These are phyloP conservation scores for Mixornis gularis DNA, from an alignment of 2,113 vertebrate species.

Conservation along the genomic window DNA sequence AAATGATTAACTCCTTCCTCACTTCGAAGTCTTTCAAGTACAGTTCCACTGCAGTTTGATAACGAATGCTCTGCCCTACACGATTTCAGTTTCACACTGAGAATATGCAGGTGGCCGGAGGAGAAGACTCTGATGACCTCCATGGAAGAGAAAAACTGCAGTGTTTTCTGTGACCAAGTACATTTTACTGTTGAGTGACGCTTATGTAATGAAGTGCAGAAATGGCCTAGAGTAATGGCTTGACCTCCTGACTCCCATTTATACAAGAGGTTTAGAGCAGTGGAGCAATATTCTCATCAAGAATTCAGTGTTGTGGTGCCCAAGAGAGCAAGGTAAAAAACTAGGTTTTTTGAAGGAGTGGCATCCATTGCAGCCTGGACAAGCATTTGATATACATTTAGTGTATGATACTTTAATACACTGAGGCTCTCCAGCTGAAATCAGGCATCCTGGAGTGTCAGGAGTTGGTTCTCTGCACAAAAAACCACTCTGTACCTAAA, in stretches of 20 bases:
- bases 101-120: neutral
- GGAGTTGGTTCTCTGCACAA: neutral
- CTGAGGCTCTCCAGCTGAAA: neutral
- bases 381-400: neutral
- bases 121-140: neutral
- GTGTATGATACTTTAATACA: neutral
- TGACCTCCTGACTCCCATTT: neutral
- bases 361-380: neutral
- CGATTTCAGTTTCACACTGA: constrained; percentile 1
- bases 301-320: neutral
- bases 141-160: neutral
- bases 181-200: neutral
- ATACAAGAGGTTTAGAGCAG: neutral
- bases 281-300: neutral
- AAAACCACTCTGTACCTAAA: neutral
- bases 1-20: constrained; percentile 58
- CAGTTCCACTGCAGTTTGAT: neutral
- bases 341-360: neutral
- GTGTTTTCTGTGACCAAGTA: neutral
- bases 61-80: neutral
- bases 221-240: neutral
- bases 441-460: neutral
- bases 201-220: neutral
- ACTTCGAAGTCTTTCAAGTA: neutral
- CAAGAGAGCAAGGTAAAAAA: neutral